phyloP scores from a whole-genome alignment of 2,797 vertebrate species.

The Syncerus caffer region DNA sequence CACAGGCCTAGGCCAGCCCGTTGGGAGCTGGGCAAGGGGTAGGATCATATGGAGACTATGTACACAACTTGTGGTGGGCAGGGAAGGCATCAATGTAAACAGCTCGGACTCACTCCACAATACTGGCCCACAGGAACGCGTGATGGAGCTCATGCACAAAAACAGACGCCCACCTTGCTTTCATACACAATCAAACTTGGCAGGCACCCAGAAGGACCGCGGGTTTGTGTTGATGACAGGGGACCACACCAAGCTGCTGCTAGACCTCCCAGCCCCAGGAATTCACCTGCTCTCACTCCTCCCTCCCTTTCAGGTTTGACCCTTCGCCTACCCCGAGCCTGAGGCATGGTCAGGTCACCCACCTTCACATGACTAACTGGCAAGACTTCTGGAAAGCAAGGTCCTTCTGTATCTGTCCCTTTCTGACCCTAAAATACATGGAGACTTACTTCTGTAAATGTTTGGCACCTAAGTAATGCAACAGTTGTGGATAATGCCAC shows the following conservation, averaged over 20 bases:
- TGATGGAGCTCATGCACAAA: slow-evolving; percentile 83
- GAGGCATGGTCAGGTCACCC: background rate
- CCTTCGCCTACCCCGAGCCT: slow-evolving; percentile 20
- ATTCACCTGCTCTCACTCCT: background rate
- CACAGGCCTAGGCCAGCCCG: slow-evolving; percentile 62
- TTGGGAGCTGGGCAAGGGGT: slow-evolving; percentile 48
- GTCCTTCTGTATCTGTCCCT: slow-evolving; percentile 42
- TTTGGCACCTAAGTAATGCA: slow-evolving; percentile 83
- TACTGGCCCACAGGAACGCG: slow-evolving; percentile 81
- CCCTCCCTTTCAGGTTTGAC: background rate
- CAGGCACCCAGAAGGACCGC: slow-evolving; percentile 8
- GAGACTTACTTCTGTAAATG: slow-evolving; percentile 68
- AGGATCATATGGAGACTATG: slow-evolving; percentile 69
- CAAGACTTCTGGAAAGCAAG: slow-evolving; percentile 48
- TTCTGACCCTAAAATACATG: slow-evolving; percentile 50
- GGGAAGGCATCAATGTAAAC: slow-evolving; percentile 78
- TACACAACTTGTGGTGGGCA: slow-evolving; percentile 73
- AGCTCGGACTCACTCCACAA: slow-evolving; percentile 80
- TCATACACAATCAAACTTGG: slow-evolving; percentile 30
- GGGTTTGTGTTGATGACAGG: background rate
- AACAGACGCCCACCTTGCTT: slow-evolving; percentile 76
- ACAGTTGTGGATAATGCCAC: slow-evolving; percentile 72
- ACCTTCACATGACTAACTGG: background rate
- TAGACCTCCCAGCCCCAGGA: slow-evolving; percentile 8
- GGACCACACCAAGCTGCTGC: background rate